Percentiles rank a stretch among this genome's conserved stretches.
phyloP scores from a whole-genome alignment of 2,113 vertebrate species.

The Prionailurus viverrinus region DNA sequence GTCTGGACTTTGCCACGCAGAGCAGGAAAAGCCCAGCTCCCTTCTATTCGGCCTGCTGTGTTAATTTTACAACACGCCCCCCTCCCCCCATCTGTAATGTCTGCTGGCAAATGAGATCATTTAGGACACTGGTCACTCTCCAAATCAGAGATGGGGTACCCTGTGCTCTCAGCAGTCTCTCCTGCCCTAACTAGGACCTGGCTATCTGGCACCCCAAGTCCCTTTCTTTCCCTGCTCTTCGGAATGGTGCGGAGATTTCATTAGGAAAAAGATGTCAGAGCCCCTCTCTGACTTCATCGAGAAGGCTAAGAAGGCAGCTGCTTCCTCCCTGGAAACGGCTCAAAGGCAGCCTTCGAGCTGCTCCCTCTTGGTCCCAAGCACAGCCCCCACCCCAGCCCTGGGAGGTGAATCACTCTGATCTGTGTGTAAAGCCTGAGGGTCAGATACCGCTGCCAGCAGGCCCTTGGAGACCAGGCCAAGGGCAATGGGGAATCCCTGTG shows the following conservation, averaged over 20 bases:
- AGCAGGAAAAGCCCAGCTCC: background rate
- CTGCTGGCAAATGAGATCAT: background rate
- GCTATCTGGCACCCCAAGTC: background rate
- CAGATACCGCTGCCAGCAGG: slow-evolving; percentile 34
- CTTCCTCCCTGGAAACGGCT: background rate
- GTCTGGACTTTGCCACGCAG: background rate
- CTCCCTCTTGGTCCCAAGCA: background rate
- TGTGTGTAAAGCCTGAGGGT: background rate
- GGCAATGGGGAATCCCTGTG: background rate
- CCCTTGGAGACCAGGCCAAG: background rate
- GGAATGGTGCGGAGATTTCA: background rate
- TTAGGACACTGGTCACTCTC: background rate
- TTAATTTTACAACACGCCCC: too few species aligned
- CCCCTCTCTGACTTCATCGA: background rate
- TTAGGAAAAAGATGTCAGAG: background rate
- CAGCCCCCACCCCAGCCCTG: background rate
- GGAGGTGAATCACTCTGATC: background rate
- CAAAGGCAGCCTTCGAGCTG: background rate
- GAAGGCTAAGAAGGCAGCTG: background rate
- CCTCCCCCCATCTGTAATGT: background rate
- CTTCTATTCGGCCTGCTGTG: background rate
- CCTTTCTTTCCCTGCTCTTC: background rate
- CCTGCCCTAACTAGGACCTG: background rate
- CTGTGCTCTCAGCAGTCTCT: background rate
- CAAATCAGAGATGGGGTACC: background rate